Evolutionary conservation across 2,113 vertebrate genomes (phyloP).

Genomic region (Prunella fulvescens): DNA sequence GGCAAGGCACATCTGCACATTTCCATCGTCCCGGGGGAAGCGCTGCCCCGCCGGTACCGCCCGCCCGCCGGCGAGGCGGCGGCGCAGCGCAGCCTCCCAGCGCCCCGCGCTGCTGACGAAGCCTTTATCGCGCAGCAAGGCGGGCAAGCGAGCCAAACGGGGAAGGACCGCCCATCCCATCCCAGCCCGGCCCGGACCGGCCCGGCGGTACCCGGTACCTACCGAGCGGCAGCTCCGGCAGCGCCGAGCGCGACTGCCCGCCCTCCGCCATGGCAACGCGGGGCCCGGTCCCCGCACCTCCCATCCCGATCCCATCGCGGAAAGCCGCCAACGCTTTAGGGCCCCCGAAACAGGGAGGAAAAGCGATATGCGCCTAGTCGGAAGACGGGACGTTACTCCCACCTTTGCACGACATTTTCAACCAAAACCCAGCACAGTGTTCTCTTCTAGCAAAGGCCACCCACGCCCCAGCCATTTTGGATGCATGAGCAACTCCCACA

Average conservation of each 20-base stretch:
- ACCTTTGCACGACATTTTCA: not conserved
- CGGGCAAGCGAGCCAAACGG: constrained; percentile 19
- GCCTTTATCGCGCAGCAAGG: not conserved
- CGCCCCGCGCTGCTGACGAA: not conserved
- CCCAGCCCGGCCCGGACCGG: not conserved
- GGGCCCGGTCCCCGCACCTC: rapidly evolving
- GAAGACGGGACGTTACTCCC: not conserved
- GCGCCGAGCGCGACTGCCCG: not conserved
- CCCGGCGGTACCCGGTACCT: not conserved
- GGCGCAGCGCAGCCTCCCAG: not conserved
- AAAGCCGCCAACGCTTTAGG: not conserved
- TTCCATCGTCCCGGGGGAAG: not conserved
- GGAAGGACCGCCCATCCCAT: not conserved
- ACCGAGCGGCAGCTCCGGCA: not conserved
- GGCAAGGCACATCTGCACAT: not conserved
- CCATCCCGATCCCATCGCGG: not conserved
- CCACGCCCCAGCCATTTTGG: not conserved
- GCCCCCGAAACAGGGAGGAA: not conserved
- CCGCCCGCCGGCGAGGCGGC: not conserved
- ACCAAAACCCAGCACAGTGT: rapidly evolving
- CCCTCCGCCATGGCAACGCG: constrained; percentile 86
- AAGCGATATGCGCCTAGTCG: not conserved
- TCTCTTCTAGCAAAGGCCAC: not conserved
- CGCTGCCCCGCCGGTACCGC: not conserved
- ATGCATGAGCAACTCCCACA: not conserved